These are phyloP conservation scores for Drosophila santomea DNA, from an alignment of 1,140 invertebrate genomes.

Conservation along the genomic window DNA sequence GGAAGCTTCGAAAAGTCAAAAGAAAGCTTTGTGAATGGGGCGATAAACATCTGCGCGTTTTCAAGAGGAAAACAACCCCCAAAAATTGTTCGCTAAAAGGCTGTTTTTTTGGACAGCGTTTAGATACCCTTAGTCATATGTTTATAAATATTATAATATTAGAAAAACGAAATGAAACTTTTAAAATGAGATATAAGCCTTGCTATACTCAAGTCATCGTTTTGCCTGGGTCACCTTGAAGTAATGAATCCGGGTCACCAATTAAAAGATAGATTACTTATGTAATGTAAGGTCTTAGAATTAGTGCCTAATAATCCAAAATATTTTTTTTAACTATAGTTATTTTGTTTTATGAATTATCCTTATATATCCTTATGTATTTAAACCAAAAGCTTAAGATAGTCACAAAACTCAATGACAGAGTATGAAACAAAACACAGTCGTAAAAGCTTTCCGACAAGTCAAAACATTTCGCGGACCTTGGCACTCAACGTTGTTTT, in stretches of 20 bases:
- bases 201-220: neutral
- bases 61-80: slow-evolving; percentile 52
- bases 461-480: slow-evolving; percentile 65
- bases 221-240: too few species aligned
- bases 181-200: neutral
- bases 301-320: too few species aligned
- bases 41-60: slow-evolving; percentile 57
- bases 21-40: slow-evolving; percentile 19
- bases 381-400: neutral
- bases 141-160: too few species aligned
- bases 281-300: neutral
- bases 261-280: neutral
- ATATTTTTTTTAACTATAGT: too few species aligned
- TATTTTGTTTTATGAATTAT: neutral
- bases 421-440: slow-evolving; percentile 25
- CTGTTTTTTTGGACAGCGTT: neutral
- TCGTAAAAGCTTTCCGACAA: slow-evolving; percentile 32
- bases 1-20: slow-evolving; percentile 40
- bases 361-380: neutral
- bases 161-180: neutral
- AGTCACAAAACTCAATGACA: neutral
- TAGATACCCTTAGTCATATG: slow-evolving; percentile 12
- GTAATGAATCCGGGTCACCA: neutral
- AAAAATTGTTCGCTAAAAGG: neutral
- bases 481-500: slow-evolving; percentile 39